These are phyloP conservation scores for Apodemia zela DNA, from an alignment of 2,888 invertebrate genomes.

Conservation along the genomic window DNA sequence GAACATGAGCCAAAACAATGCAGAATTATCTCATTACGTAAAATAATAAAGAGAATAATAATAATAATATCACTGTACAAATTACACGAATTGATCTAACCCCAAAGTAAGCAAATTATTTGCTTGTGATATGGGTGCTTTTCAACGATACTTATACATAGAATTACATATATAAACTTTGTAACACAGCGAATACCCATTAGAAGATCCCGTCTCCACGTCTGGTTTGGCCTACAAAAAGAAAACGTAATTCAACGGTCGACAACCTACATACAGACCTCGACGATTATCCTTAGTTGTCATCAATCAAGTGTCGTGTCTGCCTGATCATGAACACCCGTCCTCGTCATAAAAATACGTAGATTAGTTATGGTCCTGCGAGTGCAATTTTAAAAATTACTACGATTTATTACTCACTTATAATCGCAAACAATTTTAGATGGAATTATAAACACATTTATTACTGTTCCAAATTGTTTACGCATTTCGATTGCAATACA, in stretches of 20 bases:
- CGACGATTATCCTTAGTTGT: not conserved
- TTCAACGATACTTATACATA: no score
- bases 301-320: constrained; percentile 13
- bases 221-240: constrained; percentile 7
- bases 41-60: no score
- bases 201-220: not conserved
- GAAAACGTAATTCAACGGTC: constrained; percentile 7
- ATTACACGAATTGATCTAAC: no score
- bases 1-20: not conserved
- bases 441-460: no score
- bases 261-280: constrained; percentile 8
- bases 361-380: not conserved
- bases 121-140: no score
- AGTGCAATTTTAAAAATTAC: not conserved
- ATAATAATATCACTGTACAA: no score
- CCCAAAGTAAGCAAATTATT: no score
- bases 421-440: not conserved
- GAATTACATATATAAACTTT: no score
- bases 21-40: not conserved
- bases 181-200: not conserved
- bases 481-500: no score
- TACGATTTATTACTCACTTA: not conserved
- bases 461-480: no score
- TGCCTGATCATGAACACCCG: constrained; percentile 7
- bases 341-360: constrained; percentile 11